Conservation (phyloP, 2,797 vertebrate species). For the Rhinella marina region DNA sequence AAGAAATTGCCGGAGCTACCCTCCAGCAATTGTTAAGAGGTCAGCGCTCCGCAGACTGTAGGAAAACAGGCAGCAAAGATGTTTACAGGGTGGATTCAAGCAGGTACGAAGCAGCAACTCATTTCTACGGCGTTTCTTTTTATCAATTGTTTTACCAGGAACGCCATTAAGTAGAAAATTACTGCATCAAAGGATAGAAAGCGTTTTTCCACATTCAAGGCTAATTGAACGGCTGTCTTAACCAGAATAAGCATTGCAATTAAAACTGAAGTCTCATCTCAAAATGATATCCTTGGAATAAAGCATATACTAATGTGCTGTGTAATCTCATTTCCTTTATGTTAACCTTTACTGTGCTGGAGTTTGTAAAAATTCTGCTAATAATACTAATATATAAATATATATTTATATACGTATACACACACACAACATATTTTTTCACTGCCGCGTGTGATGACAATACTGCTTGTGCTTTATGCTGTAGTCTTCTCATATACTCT, state of each 20-base stretch:
- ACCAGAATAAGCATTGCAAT: slow-evolving; percentile 41
- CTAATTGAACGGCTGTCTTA: slow-evolving; percentile 45
- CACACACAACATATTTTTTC: background rate
- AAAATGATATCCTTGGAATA: slow-evolving; percentile 47
- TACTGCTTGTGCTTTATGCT: background rate
- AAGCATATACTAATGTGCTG: slow-evolving; percentile 40
- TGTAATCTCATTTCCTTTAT: slow-evolving; percentile 26
- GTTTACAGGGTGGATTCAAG: slow-evolving; percentile 31
- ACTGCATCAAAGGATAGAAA: slow-evolving; percentile 26
- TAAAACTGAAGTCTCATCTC: slow-evolving; percentile 40
- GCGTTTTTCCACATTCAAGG: slow-evolving; percentile 26
- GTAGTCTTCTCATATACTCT: background rate
- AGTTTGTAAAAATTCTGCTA: background rate
- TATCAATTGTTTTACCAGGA: slow-evolving; percentile 36
- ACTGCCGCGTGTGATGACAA: background rate
- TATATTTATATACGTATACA: background rate
- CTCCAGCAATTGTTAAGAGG: slow-evolving; percentile 50
- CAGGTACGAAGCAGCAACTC: background rate
- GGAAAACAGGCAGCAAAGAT: slow-evolving; percentile 41
- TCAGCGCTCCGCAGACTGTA: slow-evolving; percentile 40
- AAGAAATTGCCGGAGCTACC: slow-evolving; percentile 45
- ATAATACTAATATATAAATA: background rate
- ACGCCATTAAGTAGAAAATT: slow-evolving; percentile 41
- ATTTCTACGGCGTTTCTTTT: slow-evolving; percentile 10
- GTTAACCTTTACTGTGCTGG: background rate